These are phyloP conservation scores for Netelia inedita DNA, from an alignment of 2,888 invertebrate species.

Conservation along the genomic window DNA sequence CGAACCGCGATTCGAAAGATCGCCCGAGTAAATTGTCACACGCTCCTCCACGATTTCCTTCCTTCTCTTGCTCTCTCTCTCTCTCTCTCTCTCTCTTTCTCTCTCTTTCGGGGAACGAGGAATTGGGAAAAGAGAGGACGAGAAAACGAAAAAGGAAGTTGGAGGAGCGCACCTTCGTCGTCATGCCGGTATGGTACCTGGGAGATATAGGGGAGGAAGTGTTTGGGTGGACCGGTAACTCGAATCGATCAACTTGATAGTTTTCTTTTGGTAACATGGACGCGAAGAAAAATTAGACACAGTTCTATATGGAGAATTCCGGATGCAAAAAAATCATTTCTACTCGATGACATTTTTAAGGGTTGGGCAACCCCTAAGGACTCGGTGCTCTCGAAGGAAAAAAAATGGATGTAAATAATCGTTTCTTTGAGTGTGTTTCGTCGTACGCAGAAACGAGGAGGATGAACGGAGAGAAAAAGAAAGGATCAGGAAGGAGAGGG, in stretches of 20 bases:
- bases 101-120: conserved; percentile 56
- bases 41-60: conserved; percentile 77
- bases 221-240: too few species aligned
- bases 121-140: conserved; percentile 63
- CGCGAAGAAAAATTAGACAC: background rate
- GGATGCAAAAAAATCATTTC: background rate
- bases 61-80: conserved; percentile 33
- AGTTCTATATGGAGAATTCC: background rate
- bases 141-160: conserved; percentile 45
- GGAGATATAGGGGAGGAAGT: too few species aligned
- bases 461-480: conserved; percentile 36
- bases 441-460: conserved; percentile 26
- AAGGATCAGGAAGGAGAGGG: conserved; percentile 72
- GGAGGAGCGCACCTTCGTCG: conserved; percentile 28
- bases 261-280: too few species aligned
- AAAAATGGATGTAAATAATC: background rate
- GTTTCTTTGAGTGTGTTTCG: background rate
- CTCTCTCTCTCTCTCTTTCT: conserved; percentile 30
- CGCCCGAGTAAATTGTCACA: conserved; percentile 85
- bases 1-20: conserved; percentile 77
- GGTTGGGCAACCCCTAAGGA: background rate
- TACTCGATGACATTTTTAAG: background rate
- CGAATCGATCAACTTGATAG: too few species aligned
- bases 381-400: background rate
- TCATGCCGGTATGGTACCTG: conserved; percentile 5